Evolutionary conservation across 23 tunicate species (phyloP), one percentile per base, ranked within the genome.

Genomic region (Styela clava): DNA sequence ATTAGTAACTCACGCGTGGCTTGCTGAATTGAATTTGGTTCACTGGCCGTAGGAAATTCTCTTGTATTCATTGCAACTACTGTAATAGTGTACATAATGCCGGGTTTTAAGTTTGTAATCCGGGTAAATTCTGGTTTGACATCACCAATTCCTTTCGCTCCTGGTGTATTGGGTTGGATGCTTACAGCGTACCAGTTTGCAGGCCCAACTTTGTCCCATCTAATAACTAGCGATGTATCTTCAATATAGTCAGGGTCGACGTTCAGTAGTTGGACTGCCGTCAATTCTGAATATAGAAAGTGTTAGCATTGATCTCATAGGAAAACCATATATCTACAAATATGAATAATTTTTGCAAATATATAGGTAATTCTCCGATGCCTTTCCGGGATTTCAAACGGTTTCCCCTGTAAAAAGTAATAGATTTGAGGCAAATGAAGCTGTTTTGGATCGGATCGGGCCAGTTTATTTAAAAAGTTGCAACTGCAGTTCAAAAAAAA

Each of bases 1-100:
- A n/a, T n/a, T n/a, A n/a, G n/a, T n/a, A 24, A 56, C 91, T 79
- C 31, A 93, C 98, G 76, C 62, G 98, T 93, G 36, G 93, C 79
- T 30, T 93, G 93, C 69, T 70, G 68, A 25, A 82, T 87, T 30
- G 78, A 35, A 20, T 82, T 70, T 1, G 98, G 98, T 24, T 76
- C 28, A 71, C 98, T 85, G 72, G 64, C 85, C 25, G 93, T 93
- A 26, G 79, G 85, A 25, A 69, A 69, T 2, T 61, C 78, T 35
- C 51, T 73, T 32, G 62, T 62, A 61, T 93, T 87, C 64, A 56
- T 64, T 27, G 94, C 85, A 12, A 21, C 33, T 62, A 93, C 98
- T 21, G 85, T 74, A 27, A 93, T 82, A 19, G 63, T 31, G 67
- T 93, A 93, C 67, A 63, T 51, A 1, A 92, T 87, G 24, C 98